These are phyloP conservation scores for Pseudonaja textilis DNA, from an alignment of 2,113 vertebrate species.

Conservation along the genomic window DNA sequence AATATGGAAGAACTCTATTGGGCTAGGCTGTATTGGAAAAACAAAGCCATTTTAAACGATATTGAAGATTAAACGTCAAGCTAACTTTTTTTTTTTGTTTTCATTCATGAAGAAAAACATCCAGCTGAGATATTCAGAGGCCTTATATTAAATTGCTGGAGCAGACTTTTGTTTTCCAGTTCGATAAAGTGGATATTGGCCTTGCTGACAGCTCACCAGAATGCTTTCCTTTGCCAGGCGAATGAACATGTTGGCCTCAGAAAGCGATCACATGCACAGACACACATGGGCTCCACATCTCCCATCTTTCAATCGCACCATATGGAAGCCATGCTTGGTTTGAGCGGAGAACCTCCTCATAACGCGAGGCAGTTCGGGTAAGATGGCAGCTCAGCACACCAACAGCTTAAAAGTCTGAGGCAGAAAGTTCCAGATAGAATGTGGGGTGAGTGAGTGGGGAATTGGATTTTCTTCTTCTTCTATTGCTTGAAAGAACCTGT, in stretches of 20 bases:
- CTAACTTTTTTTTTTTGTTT: constrained; percentile 70
- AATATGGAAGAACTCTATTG: constrained; percentile 49
- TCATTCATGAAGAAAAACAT: constrained; percentile 61
- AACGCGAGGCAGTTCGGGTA: neutral
- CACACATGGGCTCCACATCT: neutral
- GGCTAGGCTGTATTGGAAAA: constrained; percentile 54
- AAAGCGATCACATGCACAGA: neutral
- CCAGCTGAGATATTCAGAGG: constrained; percentile 67
- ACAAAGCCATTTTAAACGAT: neutral
- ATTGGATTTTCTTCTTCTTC: neutral
- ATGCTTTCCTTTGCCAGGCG: accelerated
- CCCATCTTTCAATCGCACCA: neutral
- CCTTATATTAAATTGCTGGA: constrained; percentile 51
- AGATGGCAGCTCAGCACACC: neutral
- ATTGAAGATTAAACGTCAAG: constrained; percentile 70
- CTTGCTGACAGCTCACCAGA: constrained; percentile 35
- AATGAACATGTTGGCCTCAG: neutral
- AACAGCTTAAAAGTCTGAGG: neutral
- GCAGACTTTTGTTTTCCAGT: constrained; percentile 37
- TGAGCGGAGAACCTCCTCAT: neutral
- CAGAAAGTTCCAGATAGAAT: neutral
- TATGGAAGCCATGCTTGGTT: neutral
- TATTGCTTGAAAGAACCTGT: no score
- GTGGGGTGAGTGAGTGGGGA: neutral
- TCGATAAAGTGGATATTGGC: constrained; percentile 50